These are phyloP conservation scores for Syngnathus scovelli DNA, from an alignment of 2,113 vertebrate species.

Conservation along the genomic window DNA sequence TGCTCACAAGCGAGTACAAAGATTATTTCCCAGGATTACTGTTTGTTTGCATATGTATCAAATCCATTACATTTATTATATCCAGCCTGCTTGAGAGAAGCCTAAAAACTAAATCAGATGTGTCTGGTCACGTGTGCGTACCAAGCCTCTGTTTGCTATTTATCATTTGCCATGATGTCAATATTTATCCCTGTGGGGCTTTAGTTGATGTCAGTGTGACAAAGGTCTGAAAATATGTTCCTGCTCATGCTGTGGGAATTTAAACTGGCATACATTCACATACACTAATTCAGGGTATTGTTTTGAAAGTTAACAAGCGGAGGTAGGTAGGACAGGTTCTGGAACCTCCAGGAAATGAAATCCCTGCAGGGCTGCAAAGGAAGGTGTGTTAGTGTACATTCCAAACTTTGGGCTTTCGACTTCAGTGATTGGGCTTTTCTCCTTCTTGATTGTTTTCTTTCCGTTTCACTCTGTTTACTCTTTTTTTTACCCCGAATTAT, in stretches of 20 bases:
- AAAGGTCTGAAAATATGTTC: neutral
- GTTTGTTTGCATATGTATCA: slow-evolving; percentile 1
- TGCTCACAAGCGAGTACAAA: neutral
- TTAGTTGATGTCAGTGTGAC: neutral
- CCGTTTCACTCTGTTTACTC: neutral
- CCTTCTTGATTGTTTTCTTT: neutral
- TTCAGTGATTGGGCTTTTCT: neutral
- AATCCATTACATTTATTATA: slow-evolving; percentile 3
- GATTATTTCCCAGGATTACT: slow-evolving; percentile 2
- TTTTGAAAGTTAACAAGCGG: neutral
- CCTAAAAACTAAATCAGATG: neutral
- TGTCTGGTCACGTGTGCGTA: neutral
- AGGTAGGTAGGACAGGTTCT: neutral
- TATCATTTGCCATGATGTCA: neutral
- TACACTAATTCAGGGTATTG: neutral
- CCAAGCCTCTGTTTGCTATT: neutral
- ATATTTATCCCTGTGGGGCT: neutral
- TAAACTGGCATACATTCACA: neutral
- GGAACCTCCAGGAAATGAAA: neutral
- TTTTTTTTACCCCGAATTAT: neutral
- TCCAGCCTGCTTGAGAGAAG: neutral
- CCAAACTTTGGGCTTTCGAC: slow-evolving; percentile 17
- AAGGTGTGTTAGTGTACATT: slow-evolving; percentile 11
- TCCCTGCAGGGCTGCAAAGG: neutral
- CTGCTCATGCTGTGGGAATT: neutral